Evolutionary conservation across 2,888 invertebrate genomes (phyloP), one percentile per base, ranked within the genome.

Genomic region (Chymomyza amoena): DNA sequence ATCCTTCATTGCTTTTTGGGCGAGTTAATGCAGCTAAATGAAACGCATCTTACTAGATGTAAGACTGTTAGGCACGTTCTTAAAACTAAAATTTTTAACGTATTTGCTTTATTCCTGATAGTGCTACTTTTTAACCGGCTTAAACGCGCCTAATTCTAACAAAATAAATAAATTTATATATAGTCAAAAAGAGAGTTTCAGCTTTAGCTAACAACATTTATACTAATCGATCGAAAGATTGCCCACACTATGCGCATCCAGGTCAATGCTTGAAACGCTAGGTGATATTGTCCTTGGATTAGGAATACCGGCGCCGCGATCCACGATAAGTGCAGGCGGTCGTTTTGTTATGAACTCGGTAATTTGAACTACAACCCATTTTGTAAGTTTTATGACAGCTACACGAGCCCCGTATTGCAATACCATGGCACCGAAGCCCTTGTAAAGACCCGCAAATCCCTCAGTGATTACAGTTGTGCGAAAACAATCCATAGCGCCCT

Each of bases 391-490:
- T 54, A 97, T 94, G 7, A 97, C 94, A 32, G 96, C 95, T 73
- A 96, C 93, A 88, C 98, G 98, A 25, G 97, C 95, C 0, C 95
- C 95, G 90, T 97, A 97, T 91, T 99, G 99, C 72, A 99, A 91
- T 0, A 98, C 91, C 57, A 99, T 93, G 7, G 98, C 97, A 18
- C 99, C 99, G 91, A 99, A 98, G n/a, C 99, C 99, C 93, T 98
- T 98, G 91, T 98, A 99, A 13, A 99, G 93, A 0, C 98, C 98
- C 7, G 94, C 91, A 15, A 95, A 92, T 2, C 99, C 98, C 92
- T 99, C 99, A 61, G 96, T 95, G 20, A 94, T 93, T 59, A 99
- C 90, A 45, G 98, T 97, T 60, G 95, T 95, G 79, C 94, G 94
- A 90, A 98, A 97, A 90, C 99, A 99, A 92, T 99, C 98, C 66